Evolutionary conservation across 2,797 vertebrate species (phyloP).

Genomic region (Phrynocephalus guinanensis): DNA sequence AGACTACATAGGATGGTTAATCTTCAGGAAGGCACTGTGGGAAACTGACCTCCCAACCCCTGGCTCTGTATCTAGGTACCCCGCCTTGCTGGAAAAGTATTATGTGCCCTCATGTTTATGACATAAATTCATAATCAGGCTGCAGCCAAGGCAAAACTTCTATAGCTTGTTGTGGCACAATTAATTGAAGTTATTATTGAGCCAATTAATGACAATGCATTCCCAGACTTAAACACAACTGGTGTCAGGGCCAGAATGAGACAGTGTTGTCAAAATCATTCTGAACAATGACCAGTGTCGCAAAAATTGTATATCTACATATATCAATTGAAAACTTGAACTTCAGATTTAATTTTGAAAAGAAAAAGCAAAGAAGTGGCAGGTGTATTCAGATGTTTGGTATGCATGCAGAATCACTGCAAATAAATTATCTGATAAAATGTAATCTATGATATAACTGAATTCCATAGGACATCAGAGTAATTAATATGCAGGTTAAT

Average conservation of each 20-base stretch:
- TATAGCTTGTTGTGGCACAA: too few relatives aligned
- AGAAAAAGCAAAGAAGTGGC: not conserved
- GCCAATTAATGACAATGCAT: not conserved
- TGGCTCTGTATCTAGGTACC: too few relatives aligned
- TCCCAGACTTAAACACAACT: not conserved
- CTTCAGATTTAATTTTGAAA: not conserved
- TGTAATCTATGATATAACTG: not conserved
- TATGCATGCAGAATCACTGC: not conserved
- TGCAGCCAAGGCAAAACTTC: too few relatives aligned
- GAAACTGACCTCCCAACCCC: too few relatives aligned
- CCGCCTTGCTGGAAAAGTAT: too few relatives aligned
- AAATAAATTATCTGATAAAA: not conserved
- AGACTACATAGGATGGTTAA: too few relatives aligned
- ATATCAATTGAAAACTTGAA: not conserved
- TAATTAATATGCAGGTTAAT: not conserved
- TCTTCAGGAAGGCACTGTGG: too few relatives aligned
- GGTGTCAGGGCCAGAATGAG: not conserved
- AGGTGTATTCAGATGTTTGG: not conserved
- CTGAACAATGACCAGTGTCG: not conserved
- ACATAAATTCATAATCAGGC: too few relatives aligned
- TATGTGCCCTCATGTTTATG: too few relatives aligned
- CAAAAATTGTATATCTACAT: not conserved
- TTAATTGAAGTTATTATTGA: not conserved
- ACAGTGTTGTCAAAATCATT: not conserved
- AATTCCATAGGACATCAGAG: not conserved